Evolutionary conservation across 2,113 vertebrate genomes (phyloP).

Genomic region (Dipodomys spectabilis): DNA sequence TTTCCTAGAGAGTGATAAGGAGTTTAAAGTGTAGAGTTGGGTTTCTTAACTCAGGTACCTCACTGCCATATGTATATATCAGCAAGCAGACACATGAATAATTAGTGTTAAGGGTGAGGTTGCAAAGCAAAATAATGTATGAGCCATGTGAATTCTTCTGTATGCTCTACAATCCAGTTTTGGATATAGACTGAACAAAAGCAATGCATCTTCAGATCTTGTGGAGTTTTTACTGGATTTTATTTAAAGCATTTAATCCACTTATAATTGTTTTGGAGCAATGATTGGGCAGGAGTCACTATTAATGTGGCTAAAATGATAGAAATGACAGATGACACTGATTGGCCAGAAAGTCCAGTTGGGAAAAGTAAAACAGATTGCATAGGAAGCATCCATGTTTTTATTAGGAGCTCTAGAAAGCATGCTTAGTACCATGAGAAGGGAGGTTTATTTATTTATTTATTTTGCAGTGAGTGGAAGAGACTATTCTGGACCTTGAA

Average conservation of each 20-base stretch:
- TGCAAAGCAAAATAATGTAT: not conserved
- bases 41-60: not conserved
- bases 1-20: not conserved
- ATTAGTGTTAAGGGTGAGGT: not conserved
- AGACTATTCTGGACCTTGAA: not conserved
- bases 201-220: not conserved
- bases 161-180: not conserved
- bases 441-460: not conserved
- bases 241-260: slow-evolving; percentile 14
- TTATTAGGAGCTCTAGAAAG: not conserved
- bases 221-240: slow-evolving; percentile 31
- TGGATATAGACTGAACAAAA: slow-evolving; percentile 25
- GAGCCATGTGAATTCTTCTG: not conserved
- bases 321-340: not conserved
- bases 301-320: not conserved
- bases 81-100: not conserved
- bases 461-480: not conserved
- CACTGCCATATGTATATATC: not conserved
- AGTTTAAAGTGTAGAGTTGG: not conserved
- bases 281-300: not conserved
- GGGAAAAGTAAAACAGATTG: not conserved
- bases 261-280: not conserved
- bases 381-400: not conserved
- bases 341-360: not conserved
- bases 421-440: not conserved